Evolutionary conservation across 92 coral and sea anemone genomes (phyloP), one percentile per base, ranked within the genome.

Genomic region (Hydrozoanthus gracilis): DNA sequence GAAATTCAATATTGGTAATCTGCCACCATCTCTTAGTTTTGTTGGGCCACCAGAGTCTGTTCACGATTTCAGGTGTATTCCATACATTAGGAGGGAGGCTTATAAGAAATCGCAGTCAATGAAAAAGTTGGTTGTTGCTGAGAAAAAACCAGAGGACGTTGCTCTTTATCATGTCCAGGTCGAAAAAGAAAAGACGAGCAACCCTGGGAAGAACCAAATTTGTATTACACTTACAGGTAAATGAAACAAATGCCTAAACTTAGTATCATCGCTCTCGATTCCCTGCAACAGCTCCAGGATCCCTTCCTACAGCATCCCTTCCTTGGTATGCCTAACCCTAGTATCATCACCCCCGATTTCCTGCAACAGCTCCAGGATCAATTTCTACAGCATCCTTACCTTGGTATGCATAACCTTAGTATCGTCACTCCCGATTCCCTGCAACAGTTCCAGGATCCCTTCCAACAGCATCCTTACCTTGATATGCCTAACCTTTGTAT

Each of bases 31-130:
- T 7, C 87, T 92, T 8, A 83, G 84, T 13, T 45, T 79, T 10
- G 58, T 96, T 13, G 94, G 92, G 14, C 94, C 95, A 2, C 93
- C 98, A 3, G 88, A 88, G 79, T 85, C 97, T 27, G 89, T 91
- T 13, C 74, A 96, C 72, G 96, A 96, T 82, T 90, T 88, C 85
- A 93, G 84, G 46, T 95, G 94, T 47, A 77, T 94, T 13, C 77
- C 84, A 0, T 84, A 91, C 20, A 84, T 95, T n/a, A 88, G 98
- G 72, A 82, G 56, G 48, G 91, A 79, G 18, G 91, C 91, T 4
- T 96, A 96, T 73, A 48, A 62, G 9, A 56, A 76, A 47, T 83
- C 92, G 8, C 98, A 93, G 51, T 84, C 65, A 17, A 27, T 94
- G 55, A 92, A 95, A 18, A 51, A 51, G 16, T 49, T 73, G 55